phyloP scores from a whole-genome alignment of 2,797 vertebrate species.

The Delichon dasypus region DNA sequence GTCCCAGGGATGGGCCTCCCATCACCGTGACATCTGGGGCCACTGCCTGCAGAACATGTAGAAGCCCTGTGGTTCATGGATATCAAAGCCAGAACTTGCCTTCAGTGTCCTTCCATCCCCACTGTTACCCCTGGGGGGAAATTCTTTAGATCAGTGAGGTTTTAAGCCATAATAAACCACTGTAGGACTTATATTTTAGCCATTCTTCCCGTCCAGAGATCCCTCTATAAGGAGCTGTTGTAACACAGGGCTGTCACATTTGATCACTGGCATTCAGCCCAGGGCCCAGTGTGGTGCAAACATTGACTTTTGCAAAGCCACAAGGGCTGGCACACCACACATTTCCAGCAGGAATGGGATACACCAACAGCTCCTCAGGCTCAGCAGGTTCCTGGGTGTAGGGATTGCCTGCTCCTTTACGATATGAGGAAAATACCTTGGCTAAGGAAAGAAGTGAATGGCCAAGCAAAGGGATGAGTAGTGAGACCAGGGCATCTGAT shows the following conservation, averaged over 20 bases:
- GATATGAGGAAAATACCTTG: neutral
- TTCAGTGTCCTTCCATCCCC: neutral
- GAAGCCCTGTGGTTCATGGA: neutral
- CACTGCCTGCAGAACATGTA: neutral
- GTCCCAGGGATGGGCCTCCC: neutral
- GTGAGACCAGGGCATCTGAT: neutral
- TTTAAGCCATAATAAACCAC: neutral
- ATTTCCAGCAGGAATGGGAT: neutral
- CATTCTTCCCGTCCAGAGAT: neutral
- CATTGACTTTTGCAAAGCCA: neutral
- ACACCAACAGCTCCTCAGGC: neutral
- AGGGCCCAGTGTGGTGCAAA: neutral
- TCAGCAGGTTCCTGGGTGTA: neutral
- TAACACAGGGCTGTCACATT: neutral
- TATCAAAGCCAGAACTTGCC: neutral
- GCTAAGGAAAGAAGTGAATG: neutral
- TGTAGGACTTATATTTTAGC: neutral
- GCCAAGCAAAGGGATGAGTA: neutral
- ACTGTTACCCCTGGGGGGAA: neutral
- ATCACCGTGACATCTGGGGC: neutral
- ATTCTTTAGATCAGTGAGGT: neutral
- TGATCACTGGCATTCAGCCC: neutral
- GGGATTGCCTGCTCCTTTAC: neutral
- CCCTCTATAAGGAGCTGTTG: neutral
- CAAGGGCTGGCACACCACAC: fast-evolving